A percentile compares a stretch with the other conserved stretches of the same genome.
phyloP scores from a whole-genome alignment of 2,113 vertebrate species.

The Labeo rohita region DNA sequence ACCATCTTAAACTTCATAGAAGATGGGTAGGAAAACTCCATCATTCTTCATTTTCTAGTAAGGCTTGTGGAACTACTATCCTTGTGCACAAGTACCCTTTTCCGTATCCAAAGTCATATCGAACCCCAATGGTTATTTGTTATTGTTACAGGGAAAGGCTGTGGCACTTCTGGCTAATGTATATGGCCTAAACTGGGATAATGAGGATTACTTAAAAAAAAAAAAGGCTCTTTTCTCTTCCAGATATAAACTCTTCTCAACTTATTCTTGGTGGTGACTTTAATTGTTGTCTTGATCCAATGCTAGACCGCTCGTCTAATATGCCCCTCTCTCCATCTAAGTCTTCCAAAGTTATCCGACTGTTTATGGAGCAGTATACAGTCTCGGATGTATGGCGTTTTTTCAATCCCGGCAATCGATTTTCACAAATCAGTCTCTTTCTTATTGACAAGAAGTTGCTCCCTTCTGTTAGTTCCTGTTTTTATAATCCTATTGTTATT shows the following conservation, averaged over 20 bases:
- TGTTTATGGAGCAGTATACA: neutral
- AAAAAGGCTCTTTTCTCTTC: neutral
- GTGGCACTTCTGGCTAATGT: neutral
- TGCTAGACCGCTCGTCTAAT: neutral
- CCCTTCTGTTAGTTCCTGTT: neutral
- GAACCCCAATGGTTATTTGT: slow-evolving; percentile 6
- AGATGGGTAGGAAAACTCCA: slow-evolving; percentile 1
- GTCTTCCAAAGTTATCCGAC: neutral
- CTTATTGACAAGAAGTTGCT: neutral
- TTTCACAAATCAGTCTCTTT: neutral
- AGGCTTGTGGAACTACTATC: neutral
- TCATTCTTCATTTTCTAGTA: neutral
- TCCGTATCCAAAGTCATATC: neutral
- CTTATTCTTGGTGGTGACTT: neutral
- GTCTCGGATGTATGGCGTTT: slow-evolving; percentile 10
- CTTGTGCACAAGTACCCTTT: slow-evolving; percentile 2
- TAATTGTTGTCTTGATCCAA: neutral
- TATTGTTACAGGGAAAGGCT: neutral
- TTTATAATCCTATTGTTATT: slow-evolving; percentile 8
- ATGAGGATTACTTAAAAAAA: neutral
- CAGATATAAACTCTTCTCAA: neutral
- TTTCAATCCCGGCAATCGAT: too few species aligned
- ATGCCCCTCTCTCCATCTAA: neutral
- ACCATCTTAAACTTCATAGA: neutral
- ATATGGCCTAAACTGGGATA: neutral